phyloP scores from a whole-genome alignment of 2,797 vertebrate genomes.

The Naso thynnoides region DNA sequence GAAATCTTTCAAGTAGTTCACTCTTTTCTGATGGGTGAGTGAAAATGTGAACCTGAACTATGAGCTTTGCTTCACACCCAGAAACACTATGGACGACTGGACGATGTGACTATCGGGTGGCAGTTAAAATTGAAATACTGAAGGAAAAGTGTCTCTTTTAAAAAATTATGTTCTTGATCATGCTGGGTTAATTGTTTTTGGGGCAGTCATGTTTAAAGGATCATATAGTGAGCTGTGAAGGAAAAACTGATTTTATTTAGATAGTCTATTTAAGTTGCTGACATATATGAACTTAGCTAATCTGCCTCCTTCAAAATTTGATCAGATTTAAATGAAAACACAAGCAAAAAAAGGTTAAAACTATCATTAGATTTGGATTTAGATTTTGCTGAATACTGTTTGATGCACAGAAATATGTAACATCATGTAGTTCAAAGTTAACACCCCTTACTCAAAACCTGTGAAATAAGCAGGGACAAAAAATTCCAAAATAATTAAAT shows the following conservation, averaged over 20 bases:
- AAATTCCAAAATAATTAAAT: no score
- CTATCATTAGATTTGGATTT: background rate
- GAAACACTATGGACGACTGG: background rate
- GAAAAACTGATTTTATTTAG: background rate
- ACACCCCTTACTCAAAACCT: background rate
- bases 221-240: background rate
- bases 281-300: background rate
- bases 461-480: background rate
- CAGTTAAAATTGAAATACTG: slow-evolving; percentile 5
- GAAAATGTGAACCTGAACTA: background rate
- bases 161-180: no score
- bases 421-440: background rate
- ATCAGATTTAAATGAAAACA: background rate
- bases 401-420: background rate
- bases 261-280: no score
- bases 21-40: slow-evolving; percentile 15
- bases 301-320: background rate
- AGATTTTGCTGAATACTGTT: slow-evolving; percentile 2
- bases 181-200: no score
- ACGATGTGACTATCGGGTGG: slow-evolving; percentile 10
- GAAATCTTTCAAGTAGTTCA: slow-evolving; percentile 34
- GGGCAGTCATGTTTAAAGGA: no score
- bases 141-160: background rate
- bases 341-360: background rate
- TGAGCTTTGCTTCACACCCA: slow-evolving; percentile 13